phyloP scores from a whole-genome alignment of 2,888 invertebrate species.

The Eulithis testata region DNA sequence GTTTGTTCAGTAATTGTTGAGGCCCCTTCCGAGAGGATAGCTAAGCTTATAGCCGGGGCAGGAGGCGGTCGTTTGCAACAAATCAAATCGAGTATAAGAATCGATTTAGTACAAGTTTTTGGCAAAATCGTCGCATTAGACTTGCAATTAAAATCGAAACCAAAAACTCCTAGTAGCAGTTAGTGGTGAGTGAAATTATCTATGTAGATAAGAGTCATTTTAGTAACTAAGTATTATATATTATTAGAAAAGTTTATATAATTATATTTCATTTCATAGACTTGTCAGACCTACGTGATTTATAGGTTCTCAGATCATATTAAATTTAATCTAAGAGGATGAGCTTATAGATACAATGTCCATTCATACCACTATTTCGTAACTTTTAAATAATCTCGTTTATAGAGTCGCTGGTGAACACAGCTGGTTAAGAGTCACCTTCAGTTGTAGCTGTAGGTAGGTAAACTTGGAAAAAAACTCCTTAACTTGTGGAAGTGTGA shows the following conservation, averaged over 20 bases:
- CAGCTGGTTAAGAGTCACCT: too few relatives aligned
- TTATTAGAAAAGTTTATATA: conserved; percentile 11
- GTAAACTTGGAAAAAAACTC: too few relatives aligned
- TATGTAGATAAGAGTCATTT: conserved; percentile 9
- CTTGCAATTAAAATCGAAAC: conserved; percentile 56
- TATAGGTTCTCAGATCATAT: too few relatives aligned
- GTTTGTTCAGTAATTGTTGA: conserved; percentile 84
- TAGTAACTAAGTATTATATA: conserved; percentile 8
- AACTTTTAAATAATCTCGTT: too few relatives aligned
- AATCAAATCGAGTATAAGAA: conserved; percentile 87
- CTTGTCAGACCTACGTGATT: too few relatives aligned
- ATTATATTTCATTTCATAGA: neutral
- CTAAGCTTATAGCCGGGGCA: conserved; percentile 87
- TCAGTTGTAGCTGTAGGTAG: too few relatives aligned
- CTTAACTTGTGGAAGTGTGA: too few relatives aligned
- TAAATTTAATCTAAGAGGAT: too few relatives aligned
- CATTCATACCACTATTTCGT: too few relatives aligned
- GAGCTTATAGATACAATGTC: too few relatives aligned
- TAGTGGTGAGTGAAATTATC: conserved; percentile 10
- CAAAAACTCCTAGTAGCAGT: conserved; percentile 23
- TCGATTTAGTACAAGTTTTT: conserved; percentile 87
- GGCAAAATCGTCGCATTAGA: conserved; percentile 82
- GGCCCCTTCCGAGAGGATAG: conserved; percentile 86
- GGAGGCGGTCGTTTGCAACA: conserved; percentile 88
- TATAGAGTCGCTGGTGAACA: too few relatives aligned